These are phyloP conservation scores for Falco peregrinus DNA, from an alignment of 2,797 vertebrate species.

Conservation along the genomic window DNA sequence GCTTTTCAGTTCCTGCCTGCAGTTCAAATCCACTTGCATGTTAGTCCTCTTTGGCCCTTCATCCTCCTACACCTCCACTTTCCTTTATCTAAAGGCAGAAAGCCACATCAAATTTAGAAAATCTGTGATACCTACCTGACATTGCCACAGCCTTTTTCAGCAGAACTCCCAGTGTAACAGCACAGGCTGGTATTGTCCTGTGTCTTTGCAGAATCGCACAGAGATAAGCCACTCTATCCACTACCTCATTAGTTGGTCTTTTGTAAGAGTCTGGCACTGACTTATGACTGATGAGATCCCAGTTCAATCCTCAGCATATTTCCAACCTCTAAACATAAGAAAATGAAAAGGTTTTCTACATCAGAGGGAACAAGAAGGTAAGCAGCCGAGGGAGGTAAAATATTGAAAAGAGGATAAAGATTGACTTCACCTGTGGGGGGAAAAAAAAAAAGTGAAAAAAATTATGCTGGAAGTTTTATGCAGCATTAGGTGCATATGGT, in stretches of 20 bases:
- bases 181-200: neutral
- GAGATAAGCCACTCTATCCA: neutral
- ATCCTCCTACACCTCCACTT: neutral
- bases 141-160: neutral
- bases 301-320: neutral
- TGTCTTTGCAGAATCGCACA: neutral
- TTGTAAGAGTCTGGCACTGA: neutral
- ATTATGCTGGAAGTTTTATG: neutral
- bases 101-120: neutral
- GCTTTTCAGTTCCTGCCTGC: neutral
- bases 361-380: neutral
- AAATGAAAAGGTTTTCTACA: neutral
- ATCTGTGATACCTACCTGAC: neutral
- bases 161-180: neutral
- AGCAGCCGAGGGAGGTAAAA: neutral
- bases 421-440: rapidly evolving
- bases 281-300: neutral
- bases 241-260: neutral
- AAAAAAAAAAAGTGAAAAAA: neutral
- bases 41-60: neutral
- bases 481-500: neutral
- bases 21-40: neutral
- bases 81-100: neutral
- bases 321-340: neutral
- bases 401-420: neutral